Conservation (phyloP, 2,113 vertebrate species). For the Psilopogon haemacephalus region DNA sequence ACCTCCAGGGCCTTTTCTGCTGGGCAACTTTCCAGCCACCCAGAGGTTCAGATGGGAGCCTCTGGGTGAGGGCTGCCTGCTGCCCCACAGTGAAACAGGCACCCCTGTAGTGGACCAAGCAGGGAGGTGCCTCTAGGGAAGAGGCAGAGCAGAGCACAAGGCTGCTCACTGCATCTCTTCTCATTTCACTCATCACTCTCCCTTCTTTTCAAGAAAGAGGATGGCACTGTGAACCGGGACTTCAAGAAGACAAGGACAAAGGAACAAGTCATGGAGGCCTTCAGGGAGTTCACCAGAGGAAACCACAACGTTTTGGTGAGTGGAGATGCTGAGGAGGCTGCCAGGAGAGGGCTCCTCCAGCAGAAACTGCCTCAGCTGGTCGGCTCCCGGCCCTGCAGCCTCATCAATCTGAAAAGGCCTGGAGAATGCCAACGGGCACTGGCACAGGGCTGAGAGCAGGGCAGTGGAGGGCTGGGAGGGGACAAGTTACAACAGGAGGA, state of each 20-base stretch:
- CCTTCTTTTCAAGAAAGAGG: slow-evolving; percentile 85
- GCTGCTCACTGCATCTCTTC: fast-evolving
- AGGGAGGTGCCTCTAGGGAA: background rate
- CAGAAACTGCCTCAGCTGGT: background rate
- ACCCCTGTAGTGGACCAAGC: no score
- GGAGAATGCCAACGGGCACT: background rate
- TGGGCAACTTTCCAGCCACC: no score
- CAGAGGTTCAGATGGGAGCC: background rate
- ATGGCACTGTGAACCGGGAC: slow-evolving; percentile 94
- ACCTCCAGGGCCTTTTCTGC: no score
- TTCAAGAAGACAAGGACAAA: slow-evolving; percentile 97
- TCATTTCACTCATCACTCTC: background rate
- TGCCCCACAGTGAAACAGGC: fast-evolving
- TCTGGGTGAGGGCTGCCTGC: background rate
- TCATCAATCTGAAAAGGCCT: background rate
- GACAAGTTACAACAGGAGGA: background rate
- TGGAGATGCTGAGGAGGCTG: background rate
- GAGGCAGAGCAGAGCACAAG: background rate
- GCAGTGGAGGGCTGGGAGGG: background rate
- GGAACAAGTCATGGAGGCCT: slow-evolving; percentile 88
- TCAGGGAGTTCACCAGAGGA: slow-evolving; percentile 91
- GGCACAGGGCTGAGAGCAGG: background rate
- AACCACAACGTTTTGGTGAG: slow-evolving; percentile 90
- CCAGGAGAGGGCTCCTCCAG: background rate
- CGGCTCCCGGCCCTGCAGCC: background rate